A percentile compares a stretch with the other conserved stretches of the same genome.
Evolutionary conservation across 2,888 invertebrate genomes (phyloP).

Genomic region (Zygogramma bicolorata): DNA sequence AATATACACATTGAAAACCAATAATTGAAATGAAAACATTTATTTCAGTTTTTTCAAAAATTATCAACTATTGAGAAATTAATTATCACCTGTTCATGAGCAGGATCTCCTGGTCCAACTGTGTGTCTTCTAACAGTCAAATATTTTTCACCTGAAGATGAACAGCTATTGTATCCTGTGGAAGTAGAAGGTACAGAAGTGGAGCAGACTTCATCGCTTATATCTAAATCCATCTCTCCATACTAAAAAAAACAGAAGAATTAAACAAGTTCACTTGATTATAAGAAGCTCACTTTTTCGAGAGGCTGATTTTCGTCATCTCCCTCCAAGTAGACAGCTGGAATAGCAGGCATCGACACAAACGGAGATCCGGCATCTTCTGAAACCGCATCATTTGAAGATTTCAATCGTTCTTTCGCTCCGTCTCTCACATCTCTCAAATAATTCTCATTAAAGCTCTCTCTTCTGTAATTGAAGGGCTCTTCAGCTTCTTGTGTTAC

Average conservation of each 20-base stretch:
- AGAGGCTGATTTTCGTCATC: constrained; percentile 70
- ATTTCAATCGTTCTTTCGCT: constrained; percentile 57
- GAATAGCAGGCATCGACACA: constrained; percentile 69
- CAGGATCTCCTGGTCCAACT: constrained; percentile 91
- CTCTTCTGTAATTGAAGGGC: constrained; percentile 58
- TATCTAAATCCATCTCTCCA: constrained; percentile 70
- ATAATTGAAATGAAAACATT: too few relatives aligned
- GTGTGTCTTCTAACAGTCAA: constrained; percentile 87
- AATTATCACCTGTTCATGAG: constrained; percentile 76
- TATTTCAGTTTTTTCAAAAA: background rate
- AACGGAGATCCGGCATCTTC: constrained; percentile 67
- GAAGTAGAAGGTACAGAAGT: constrained; percentile 58
- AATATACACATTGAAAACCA: too few relatives aligned
- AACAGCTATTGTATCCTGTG: constrained; percentile 56
- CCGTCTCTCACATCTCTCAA: constrained; percentile 58
- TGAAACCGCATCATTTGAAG: constrained; percentile 55
- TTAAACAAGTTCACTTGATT: background rate
- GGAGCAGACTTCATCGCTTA: constrained; percentile 60
- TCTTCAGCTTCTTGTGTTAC: constrained; percentile 45
- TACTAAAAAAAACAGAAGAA: constrained; percentile 62
- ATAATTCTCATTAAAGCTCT: constrained; percentile 66
- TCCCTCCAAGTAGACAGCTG: constrained; percentile 69
- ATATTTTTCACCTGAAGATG: constrained; percentile 65
- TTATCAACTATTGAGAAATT: background rate
- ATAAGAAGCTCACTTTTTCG: constrained; percentile 70